Percentiles rank a stretch among this genome's conserved stretches.
These are phyloP conservation scores for Neodiprion virginianus DNA, from an alignment of 1,140 invertebrate species.

Conservation along the genomic window DNA sequence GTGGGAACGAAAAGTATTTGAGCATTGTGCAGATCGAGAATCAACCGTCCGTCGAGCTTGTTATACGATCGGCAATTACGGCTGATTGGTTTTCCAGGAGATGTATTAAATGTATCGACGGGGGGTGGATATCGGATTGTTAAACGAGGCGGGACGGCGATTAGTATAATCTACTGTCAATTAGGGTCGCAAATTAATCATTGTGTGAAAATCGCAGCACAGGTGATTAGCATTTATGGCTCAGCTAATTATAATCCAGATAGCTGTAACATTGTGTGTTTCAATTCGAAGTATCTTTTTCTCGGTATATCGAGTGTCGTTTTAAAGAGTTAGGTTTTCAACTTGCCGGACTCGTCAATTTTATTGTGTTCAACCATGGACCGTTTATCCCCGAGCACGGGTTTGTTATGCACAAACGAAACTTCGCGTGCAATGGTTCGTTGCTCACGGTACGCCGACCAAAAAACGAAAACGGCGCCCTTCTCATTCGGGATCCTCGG, in stretches of 20 bases:
- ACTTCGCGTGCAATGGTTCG: neutral
- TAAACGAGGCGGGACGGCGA: neutral
- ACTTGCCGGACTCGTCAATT: neutral
- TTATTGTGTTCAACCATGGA: neutral
- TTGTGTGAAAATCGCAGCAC: neutral
- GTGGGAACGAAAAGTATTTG: neutral
- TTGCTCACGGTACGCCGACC: neutral
- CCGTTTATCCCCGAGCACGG: neutral
- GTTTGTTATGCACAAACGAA: neutral
- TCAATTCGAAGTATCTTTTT: too few relatives aligned
- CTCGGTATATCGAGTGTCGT: too few relatives aligned
- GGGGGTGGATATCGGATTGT: neutral
- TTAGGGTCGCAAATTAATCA: neutral
- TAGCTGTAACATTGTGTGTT: too few relatives aligned
- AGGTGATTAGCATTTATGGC: too few relatives aligned
- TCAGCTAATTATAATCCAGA: too few relatives aligned
- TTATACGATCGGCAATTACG: neutral
- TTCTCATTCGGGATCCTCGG: too few relatives aligned
- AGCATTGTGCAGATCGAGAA: neutral
- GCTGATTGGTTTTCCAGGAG: neutral
- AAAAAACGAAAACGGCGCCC: too few relatives aligned
- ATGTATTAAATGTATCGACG: neutral
- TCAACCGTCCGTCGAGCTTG: too few relatives aligned
- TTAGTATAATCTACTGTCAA: neutral
- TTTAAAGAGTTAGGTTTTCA: too few relatives aligned